phyloP scores from a whole-genome alignment of 2,888 invertebrate species.

The Cantharis rustica region DNA sequence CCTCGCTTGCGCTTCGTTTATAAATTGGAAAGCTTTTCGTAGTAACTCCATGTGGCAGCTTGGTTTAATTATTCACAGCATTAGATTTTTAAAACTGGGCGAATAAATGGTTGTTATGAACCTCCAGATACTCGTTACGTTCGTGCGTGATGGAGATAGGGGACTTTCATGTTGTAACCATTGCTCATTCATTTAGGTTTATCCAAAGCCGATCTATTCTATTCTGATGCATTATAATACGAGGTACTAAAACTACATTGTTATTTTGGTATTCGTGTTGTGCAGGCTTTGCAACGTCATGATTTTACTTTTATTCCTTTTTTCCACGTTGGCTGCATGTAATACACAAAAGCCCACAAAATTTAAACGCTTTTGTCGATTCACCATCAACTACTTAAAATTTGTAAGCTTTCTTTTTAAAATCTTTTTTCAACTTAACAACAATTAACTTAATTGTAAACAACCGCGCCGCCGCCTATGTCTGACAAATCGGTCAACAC shows the following conservation, averaged over 20 bases:
- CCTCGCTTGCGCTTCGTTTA: conserved; percentile 5
- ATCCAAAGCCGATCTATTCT: conserved; percentile 20
- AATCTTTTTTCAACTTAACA: not conserved
- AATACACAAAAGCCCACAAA: conserved; percentile 5
- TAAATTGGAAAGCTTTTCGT: conserved; percentile 12
- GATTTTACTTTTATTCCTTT: conserved; percentile 15
- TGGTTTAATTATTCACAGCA: conserved; percentile 20
- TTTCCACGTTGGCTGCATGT: not conserved
- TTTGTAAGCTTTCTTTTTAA: not conserved
- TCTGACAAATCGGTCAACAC: not conserved
- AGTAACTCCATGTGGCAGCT: conserved; percentile 2
- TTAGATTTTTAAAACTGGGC: conserved; percentile 21
- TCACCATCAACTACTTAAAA: not conserved
- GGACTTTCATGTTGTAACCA: conserved; percentile 16
- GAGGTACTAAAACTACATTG: conserved; percentile 15
- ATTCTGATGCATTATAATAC: conserved; percentile 18
- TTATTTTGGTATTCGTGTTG: conserved; percentile 23
- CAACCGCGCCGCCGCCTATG: not conserved
- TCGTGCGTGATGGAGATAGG: conserved; percentile 21
- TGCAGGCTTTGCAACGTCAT: conserved; percentile 21
- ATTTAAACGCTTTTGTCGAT: conserved; percentile 5
- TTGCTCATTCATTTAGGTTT: conserved; percentile 27
- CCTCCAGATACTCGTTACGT: conserved; percentile 26
- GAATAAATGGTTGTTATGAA: conserved; percentile 24
- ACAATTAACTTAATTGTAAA: not conserved